Evolutionary conservation across 1,140 invertebrate genomes (phyloP).

Genomic region (Episyrphus balteatus): DNA sequence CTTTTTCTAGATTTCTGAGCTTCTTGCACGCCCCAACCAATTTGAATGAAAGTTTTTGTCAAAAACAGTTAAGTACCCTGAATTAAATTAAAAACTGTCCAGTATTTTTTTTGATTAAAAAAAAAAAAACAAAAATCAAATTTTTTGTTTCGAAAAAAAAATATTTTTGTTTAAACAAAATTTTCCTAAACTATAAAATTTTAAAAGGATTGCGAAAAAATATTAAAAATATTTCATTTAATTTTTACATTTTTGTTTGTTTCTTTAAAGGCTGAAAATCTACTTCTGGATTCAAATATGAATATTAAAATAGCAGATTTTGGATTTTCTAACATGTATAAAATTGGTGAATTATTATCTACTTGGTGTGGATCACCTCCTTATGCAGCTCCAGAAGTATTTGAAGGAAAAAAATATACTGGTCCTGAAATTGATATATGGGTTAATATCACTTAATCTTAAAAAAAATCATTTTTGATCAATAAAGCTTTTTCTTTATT

Average conservation of each 20-base stretch:
- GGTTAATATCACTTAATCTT: conserved; percentile 55
- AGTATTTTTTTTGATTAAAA: too few relatives aligned
- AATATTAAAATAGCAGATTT: conserved; percentile 97
- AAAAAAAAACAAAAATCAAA: too few relatives aligned
- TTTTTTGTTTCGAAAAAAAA: too few relatives aligned
- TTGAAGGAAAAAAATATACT: conserved; percentile 92
- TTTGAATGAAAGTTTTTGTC: too few relatives aligned
- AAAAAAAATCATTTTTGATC: conserved; percentile 5
- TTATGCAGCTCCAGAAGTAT: conserved; percentile 94
- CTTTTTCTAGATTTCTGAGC: too few relatives aligned
- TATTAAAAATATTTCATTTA: neutral
- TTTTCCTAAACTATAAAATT: too few relatives aligned
- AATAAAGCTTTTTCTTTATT: conserved; percentile 1
- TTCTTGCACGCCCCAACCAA: too few relatives aligned
- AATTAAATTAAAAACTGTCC: too few relatives aligned
- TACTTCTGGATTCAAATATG: conserved; percentile 84
- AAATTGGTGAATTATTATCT: conserved; percentile 65
- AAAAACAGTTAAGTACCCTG: too few relatives aligned
- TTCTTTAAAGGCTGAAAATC: conserved; percentile 73
- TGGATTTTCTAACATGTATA: conserved; percentile 90
- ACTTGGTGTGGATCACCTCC: conserved; percentile 98
- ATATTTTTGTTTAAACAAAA: too few relatives aligned
- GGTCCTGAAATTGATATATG: conserved; percentile 96
- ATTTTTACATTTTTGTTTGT: neutral
- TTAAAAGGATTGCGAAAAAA: too few relatives aligned